Evolutionary conservation across 92 coral and sea anemone genomes (phyloP).

Genomic region (Scolanthus callimorphus): DNA sequence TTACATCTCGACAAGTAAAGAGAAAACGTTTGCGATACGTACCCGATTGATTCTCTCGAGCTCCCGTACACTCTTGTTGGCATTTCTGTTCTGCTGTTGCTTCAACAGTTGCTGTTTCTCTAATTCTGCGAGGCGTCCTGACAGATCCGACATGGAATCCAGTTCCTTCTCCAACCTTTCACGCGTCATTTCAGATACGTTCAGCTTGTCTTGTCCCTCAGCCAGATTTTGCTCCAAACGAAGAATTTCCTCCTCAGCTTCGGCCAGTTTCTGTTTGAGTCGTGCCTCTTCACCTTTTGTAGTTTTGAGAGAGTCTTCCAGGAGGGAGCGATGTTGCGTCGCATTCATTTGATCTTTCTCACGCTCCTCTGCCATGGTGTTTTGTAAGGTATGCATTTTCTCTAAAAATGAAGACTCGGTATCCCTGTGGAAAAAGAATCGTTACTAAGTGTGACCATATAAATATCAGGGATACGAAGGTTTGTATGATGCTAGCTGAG

Average conservation of each 20-base stretch:
- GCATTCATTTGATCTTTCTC: conserved; percentile 71
- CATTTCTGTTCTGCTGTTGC: conserved; percentile 90
- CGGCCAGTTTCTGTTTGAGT: conserved; percentile 69
- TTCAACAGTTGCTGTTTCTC: conserved; percentile 88
- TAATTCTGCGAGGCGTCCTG: conserved; percentile 91
- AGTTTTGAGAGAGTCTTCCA: conserved; percentile 72
- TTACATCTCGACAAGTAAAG: no score
- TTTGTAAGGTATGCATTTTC: conserved; percentile 74
- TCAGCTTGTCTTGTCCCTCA: conserved; percentile 79
- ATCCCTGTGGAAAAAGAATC: no score
- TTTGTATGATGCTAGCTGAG: no score
- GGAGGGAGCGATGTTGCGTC: conserved; percentile 67
- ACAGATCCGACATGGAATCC: conserved; percentile 85
- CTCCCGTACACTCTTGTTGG: conserved; percentile 87
- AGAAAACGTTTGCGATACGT: conserved; percentile 12
- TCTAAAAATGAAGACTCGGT: conserved; percentile 65
- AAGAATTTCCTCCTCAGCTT: conserved; percentile 93
- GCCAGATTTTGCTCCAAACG: conserved; percentile 83
- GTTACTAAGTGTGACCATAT: no score
- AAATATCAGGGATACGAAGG: no score
- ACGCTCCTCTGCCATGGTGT: conserved; percentile 70
- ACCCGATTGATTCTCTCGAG: conserved; percentile 89
- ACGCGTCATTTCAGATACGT: conserved; percentile 66
- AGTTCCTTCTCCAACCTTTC: conserved; percentile 88
- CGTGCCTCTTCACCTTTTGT: conserved; percentile 92